Evolutionary conservation across 2,797 vertebrate genomes (phyloP).

Genomic region (Leucoraja ocellata): DNA sequence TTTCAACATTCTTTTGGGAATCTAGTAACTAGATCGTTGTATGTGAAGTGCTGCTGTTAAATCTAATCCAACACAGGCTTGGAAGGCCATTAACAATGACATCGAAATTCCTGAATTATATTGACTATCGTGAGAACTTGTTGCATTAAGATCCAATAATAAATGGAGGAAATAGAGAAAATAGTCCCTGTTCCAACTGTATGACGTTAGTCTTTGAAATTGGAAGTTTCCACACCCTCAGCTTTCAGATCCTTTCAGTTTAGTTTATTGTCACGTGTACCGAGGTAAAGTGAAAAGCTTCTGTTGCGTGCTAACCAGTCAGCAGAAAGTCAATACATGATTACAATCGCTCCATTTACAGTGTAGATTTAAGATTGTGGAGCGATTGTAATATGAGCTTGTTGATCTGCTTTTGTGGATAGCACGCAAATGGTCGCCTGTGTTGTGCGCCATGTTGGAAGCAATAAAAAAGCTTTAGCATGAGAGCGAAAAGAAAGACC

Average conservation of each 20-base stretch:
- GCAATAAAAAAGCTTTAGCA: background rate
- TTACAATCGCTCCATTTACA: too few relatives aligned
- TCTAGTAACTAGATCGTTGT: background rate
- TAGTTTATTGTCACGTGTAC: too few relatives aligned
- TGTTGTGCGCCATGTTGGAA: too few relatives aligned
- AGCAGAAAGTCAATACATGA: too few relatives aligned
- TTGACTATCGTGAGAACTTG: background rate
- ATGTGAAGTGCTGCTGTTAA: conserved; percentile 13
- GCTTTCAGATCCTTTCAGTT: background rate
- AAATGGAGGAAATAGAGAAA: background rate
- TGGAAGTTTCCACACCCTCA: background rate
- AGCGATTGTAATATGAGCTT: too few relatives aligned
- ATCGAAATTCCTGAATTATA: conserved; percentile 13
- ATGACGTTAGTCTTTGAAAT: background rate
- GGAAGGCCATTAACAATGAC: background rate
- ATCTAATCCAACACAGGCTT: background rate
- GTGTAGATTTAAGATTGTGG: too few relatives aligned
- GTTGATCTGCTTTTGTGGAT: too few relatives aligned
- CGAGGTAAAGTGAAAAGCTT: too few relatives aligned
- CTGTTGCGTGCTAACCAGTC: too few relatives aligned
- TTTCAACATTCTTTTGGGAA: background rate
- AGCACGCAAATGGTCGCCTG: too few relatives aligned
- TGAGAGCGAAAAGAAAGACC: background rate
- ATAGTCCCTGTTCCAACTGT: background rate
- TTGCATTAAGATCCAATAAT: background rate